Evolutionary conservation across 2,888 invertebrate genomes (phyloP).

Genomic region (Aromia moschata): DNA sequence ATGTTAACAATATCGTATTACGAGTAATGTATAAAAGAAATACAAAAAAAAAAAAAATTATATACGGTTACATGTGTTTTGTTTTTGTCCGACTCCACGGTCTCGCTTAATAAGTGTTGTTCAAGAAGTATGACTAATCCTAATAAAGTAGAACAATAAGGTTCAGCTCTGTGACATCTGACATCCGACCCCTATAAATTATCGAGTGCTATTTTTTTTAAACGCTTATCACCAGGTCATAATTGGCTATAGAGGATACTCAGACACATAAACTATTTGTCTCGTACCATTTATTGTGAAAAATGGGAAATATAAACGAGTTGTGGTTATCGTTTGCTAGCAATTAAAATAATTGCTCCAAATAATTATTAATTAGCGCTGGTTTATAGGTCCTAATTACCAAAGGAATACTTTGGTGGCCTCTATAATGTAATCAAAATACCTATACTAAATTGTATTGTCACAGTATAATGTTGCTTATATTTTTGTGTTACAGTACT

Average conservation of each 20-base stretch:
- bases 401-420: no score
- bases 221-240: conserved; percentile 23
- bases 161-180: conserved; percentile 37
- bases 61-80: conserved; percentile 7
- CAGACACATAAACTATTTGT: conserved; percentile 1
- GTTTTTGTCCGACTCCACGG: conserved; percentile 22
- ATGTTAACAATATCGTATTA: conserved; percentile 14
- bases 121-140: conserved; percentile 14
- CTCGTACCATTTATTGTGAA: conserved; percentile 7
- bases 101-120: conserved; percentile 8
- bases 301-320: background rate
- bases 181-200: conserved; percentile 45
- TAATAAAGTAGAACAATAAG: conserved; percentile 24
- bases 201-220: conserved; percentile 33
- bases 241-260: background rate
- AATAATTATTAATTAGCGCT: conserved; percentile 3
- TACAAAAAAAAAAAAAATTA: conserved; percentile 8
- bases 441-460: no score
- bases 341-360: conserved; percentile 7
- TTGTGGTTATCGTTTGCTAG: background rate
- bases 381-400: no score
- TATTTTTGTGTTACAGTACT: no score
- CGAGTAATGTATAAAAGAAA: conserved; percentile 1
- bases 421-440: no score
- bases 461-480: no score